Percentiles rank a stretch among this genome's conserved stretches.
phyloP scores from a whole-genome alignment of 2,113 vertebrate species.

The Poeciliopsis retropinna region DNA sequence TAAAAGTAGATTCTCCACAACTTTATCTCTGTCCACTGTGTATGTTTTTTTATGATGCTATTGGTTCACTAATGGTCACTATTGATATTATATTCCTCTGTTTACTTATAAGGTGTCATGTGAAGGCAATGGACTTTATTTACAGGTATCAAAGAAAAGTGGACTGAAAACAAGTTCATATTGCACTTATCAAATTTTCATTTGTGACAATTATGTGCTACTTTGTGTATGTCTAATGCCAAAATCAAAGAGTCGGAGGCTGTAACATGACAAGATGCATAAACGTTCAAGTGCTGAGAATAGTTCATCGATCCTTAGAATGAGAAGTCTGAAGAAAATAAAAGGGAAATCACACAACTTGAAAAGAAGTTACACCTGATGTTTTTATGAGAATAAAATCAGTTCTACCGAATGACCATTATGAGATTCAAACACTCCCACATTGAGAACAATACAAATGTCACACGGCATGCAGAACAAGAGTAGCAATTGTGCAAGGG shows the following conservation, averaged over 20 bases:
- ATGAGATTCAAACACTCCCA: conserved; percentile 45
- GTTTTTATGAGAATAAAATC: conserved; percentile 58
- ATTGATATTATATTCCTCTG: background rate
- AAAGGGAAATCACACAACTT: conserved; percentile 25
- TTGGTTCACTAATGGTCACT: background rate
- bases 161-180: no score
- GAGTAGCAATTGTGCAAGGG: conserved; percentile 37
- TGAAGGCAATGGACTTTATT: background rate
- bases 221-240: background rate
- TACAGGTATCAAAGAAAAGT: no score
- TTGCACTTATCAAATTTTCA: no score
- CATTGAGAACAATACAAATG: conserved; percentile 79
- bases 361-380: conserved; percentile 38
- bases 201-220: background rate
- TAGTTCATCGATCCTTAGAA: background rate
- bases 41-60: background rate
- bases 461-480: conserved; percentile 65
- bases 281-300: background rate
- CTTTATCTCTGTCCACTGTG: background rate
- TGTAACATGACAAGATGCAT: background rate
- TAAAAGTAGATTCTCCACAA: background rate
- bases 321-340: background rate
- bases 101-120: background rate
- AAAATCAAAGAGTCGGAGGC: background rate
- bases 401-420: conserved; percentile 52